phyloP scores from a whole-genome alignment of 2,888 invertebrate genomes.

The Drosophila yooni region DNA sequence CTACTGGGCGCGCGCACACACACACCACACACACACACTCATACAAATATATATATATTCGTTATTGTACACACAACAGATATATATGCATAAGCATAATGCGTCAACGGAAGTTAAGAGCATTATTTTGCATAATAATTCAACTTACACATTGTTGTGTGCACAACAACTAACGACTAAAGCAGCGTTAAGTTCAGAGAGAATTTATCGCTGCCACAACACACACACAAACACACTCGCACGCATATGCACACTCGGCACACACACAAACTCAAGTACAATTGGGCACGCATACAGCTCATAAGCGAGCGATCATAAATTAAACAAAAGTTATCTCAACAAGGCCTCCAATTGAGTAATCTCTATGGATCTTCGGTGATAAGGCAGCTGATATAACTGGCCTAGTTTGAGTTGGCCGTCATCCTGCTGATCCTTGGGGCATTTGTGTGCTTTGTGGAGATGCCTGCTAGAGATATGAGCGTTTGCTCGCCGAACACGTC shows the following conservation, averaged over 20 bases:
- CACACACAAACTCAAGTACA: constrained; percentile 61
- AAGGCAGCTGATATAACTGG: constrained; percentile 6
- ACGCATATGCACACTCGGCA: constrained; percentile 13
- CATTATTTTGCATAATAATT: constrained; percentile 81
- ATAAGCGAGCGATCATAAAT: constrained; percentile 69
- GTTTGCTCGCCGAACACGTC: constrained; percentile 75
- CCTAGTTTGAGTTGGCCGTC: constrained; percentile 5
- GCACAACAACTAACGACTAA: constrained; percentile 42
- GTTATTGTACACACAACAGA: constrained; percentile 16
- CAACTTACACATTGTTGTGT: constrained; percentile 69
- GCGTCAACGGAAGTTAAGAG: constrained; percentile 76
- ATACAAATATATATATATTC: constrained; percentile 13
- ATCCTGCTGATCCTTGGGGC: constrained; percentile 49
- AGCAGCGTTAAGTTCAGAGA: constrained; percentile 47
- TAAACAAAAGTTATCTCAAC: constrained; percentile 72
- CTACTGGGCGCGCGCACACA: constrained; percentile 48
- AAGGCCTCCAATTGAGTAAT: constrained; percentile 18
- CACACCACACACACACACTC: constrained; percentile 3
- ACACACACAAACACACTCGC: constrained; percentile 35
- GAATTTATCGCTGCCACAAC: constrained; percentile 67
- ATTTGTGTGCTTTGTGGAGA: constrained; percentile 9
- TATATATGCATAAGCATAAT: constrained; percentile 42
- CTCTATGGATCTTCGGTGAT: neutral
- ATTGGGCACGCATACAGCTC: constrained; percentile 69
- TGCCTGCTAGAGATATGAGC: constrained; percentile 23